A percentile compares a stretch with the other conserved stretches of the same genome.
These are phyloP conservation scores for Trichopoda pennipes DNA, from an alignment of 2,888 invertebrate genomes.

Conservation along the genomic window DNA sequence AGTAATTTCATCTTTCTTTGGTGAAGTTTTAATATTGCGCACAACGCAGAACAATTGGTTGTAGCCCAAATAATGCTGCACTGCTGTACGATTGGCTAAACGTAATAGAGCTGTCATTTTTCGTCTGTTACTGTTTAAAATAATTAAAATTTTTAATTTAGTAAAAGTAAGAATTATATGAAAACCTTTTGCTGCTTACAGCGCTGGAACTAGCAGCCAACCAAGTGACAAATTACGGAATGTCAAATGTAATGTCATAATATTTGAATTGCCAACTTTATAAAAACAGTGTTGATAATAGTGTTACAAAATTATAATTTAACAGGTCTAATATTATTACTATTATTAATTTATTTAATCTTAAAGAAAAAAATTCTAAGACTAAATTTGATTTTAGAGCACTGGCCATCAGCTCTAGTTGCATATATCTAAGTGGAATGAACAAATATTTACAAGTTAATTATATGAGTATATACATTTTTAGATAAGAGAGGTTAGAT, in stretches of 20 bases:
- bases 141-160: conserved; percentile 1
- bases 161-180: conserved; percentile 25
- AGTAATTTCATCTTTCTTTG: conserved; percentile 85
- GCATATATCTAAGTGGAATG: too few species aligned
- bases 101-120: conserved; percentile 79
- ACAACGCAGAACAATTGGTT: conserved; percentile 72
- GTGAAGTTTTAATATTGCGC: conserved; percentile 80
- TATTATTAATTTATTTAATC: too few species aligned
- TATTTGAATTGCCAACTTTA: conserved; percentile 44
- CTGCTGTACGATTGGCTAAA: conserved; percentile 75
- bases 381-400: too few species aligned
- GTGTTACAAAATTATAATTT: too few species aligned
- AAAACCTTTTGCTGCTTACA: conserved; percentile 51
- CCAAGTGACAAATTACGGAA: conserved; percentile 47
- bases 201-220: conserved; percentile 42
- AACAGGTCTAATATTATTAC: too few species aligned
- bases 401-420: too few species aligned
- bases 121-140: conserved; percentile 44
- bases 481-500: too few species aligned
- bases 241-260: conserved; percentile 45
- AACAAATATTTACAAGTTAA: too few species aligned
- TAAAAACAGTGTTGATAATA: conserved; percentile 8
- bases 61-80: conserved; percentile 73
- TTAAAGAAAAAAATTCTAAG: too few species aligned
- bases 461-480: too few species aligned